Conservation (phyloP, 2,888 invertebrate species). For the Cyclophora albipunctata region DNA sequence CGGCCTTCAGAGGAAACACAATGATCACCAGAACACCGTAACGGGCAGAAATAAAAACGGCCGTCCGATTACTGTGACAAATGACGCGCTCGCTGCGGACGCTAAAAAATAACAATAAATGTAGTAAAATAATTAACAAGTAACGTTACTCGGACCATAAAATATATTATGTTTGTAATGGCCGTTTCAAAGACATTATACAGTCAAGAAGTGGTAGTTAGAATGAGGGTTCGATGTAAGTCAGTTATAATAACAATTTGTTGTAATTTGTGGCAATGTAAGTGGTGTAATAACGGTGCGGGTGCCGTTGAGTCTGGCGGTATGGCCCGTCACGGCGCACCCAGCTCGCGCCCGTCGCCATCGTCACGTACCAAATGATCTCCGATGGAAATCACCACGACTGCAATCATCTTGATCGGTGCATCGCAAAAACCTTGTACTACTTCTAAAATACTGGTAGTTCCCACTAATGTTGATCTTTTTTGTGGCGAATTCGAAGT, state of each 20-base stretch:
- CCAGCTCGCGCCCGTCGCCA: not conserved
- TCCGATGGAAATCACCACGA: no score
- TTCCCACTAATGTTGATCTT: no score
- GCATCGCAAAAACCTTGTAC: no score
- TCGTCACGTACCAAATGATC: not conserved
- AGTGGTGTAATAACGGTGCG: constrained; percentile 11
- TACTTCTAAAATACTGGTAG: no score
- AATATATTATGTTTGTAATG: not conserved
- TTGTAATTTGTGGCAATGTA: not conserved
- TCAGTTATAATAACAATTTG: no score
- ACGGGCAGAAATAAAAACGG: constrained; percentile 1
- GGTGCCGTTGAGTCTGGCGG: constrained; percentile 14
- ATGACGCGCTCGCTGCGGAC: not conserved
- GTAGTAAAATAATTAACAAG: not conserved
- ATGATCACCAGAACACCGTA: constrained; percentile 1
- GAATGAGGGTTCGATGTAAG: no score
- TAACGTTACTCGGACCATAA: not conserved
- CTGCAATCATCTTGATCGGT: no score
- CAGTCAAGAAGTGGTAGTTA: no score
- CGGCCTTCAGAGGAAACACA: constrained; percentile 24
- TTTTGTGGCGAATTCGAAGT: no score
- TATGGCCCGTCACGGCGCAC: not conserved
- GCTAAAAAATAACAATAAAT: not conserved
- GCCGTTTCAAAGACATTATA: no score
- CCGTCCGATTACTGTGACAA: constrained; percentile 1